Conservation (phyloP, 2,797 vertebrate genomes). For the Mionectes olivaceus region DNA sequence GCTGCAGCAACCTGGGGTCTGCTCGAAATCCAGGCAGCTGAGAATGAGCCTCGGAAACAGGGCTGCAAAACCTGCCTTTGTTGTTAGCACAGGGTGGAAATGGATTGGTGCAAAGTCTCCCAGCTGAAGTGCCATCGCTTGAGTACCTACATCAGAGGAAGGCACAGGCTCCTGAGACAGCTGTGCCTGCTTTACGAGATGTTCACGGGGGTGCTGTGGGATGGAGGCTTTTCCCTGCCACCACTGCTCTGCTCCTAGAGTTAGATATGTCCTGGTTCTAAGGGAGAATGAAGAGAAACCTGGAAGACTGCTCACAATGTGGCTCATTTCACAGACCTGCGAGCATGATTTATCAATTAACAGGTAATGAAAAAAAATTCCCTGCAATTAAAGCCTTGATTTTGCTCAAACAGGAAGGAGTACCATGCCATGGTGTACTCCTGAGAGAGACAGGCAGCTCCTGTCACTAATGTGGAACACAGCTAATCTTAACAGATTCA, state of each 20-base stretch:
- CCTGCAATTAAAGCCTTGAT: slow-evolving; percentile 92
- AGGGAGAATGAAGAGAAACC: background rate
- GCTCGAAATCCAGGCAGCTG: background rate
- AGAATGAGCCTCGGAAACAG: background rate
- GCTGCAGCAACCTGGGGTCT: background rate
- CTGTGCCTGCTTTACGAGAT: background rate
- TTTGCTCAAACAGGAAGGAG: slow-evolving; percentile 94
- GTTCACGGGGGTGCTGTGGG: background rate
- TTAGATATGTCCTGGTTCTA: background rate
- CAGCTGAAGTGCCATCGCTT: background rate
- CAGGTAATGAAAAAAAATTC: slow-evolving; percentile 91
- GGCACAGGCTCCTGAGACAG: background rate
- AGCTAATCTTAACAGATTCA: slow-evolving; percentile 83
- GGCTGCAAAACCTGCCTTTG: background rate
- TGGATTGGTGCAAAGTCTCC: background rate
- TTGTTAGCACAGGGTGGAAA: background rate
- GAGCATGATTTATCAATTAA: slow-evolving; percentile 96
- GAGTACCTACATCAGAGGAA: background rate
- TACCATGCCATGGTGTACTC: slow-evolving; percentile 83
- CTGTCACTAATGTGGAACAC: slow-evolving; percentile 83
- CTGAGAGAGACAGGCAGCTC: slow-evolving; percentile 80
- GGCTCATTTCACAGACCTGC: slow-evolving; percentile 73
- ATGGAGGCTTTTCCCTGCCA: background rate
- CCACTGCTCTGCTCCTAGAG: background rate
- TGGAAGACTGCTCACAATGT: slow-evolving; percentile 2